Percentiles rank a stretch among this genome's conserved stretches.
These are phyloP conservation scores for Diplazon laetatorius DNA, from an alignment of 2,888 invertebrate genomes.

Conservation along the genomic window DNA sequence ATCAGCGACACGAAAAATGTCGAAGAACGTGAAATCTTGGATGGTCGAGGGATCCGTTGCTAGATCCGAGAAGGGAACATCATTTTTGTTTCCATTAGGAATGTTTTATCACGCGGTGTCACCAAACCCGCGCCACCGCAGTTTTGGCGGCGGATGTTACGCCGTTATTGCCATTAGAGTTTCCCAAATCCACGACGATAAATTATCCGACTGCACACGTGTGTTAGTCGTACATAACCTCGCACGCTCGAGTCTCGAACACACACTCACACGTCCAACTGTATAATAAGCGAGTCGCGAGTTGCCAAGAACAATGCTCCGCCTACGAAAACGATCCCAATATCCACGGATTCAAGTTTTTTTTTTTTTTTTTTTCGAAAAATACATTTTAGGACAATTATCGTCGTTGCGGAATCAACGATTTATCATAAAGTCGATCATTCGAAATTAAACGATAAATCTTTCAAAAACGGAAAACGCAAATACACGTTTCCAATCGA, in stretches of 20 bases:
- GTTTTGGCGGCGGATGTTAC: conserved; percentile 64
- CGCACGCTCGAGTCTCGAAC: conserved; percentile 16
- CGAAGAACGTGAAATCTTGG: not conserved
- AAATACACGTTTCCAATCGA: no score
- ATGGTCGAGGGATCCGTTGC: not conserved
- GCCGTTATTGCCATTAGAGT: conserved; percentile 67
- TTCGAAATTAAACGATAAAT: no score
- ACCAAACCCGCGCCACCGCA: conserved; percentile 58
- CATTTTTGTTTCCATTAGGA: conserved; percentile 70
- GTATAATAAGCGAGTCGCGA: conserved; percentile 49
- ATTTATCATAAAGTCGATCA: not conserved
- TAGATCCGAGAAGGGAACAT: conserved; percentile 54
- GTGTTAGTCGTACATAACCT: conserved; percentile 35
- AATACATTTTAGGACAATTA: conserved; percentile 24
- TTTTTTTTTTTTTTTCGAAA: conserved; percentile 3
- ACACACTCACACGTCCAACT: conserved; percentile 11
- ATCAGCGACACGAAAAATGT: not conserved
- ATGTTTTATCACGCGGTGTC: conserved; percentile 68
- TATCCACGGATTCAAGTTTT: conserved; percentile 6
- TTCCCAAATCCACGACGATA: conserved; percentile 67
- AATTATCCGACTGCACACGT: conserved; percentile 64
- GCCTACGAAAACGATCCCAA: conserved; percentile 55
- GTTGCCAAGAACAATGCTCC: conserved; percentile 64
- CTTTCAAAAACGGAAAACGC: no score
- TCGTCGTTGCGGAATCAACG: not conserved